Evolutionary conservation across 2,888 invertebrate species (phyloP).

Genomic region (Calephelis perditalis): DNA sequence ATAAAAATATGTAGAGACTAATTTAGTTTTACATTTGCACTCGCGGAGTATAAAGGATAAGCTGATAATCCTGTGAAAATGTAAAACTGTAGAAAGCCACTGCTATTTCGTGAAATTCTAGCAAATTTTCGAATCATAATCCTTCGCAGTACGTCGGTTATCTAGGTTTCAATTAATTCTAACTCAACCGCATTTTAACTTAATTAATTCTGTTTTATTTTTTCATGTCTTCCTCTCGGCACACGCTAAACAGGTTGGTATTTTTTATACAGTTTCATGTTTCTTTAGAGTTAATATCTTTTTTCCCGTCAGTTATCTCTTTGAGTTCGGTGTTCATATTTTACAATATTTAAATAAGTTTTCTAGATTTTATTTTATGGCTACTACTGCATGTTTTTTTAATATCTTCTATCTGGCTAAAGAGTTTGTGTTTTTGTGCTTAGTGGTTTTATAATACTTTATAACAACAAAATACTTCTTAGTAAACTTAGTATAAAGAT

Average conservation of each 20-base stretch:
- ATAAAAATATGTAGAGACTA: constrained; percentile 10
- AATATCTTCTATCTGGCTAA: too few relatives aligned
- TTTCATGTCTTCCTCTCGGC: constrained; percentile 27
- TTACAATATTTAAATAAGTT: constrained; percentile 9
- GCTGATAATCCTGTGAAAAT: constrained; percentile 11
- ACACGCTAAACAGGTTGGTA: constrained; percentile 27
- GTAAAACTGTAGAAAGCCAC: constrained; percentile 13
- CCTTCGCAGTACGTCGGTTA: background rate
- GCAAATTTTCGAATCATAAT: background rate
- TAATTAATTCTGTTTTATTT: constrained; percentile 33
- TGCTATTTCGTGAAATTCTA: background rate
- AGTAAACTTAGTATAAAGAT: too few relatives aligned
- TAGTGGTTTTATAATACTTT: too few relatives aligned
- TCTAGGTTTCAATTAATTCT: background rate
- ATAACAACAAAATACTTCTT: too few relatives aligned
- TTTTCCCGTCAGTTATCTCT: background rate
- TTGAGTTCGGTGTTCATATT: constrained; percentile 10
- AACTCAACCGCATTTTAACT: constrained; percentile 20
- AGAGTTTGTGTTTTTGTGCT: too few relatives aligned
- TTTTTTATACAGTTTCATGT: constrained; percentile 5
- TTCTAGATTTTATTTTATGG: background rate
- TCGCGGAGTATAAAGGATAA: constrained; percentile 15
- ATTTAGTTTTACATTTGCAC: constrained; percentile 13
- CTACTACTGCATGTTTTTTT: too few relatives aligned
- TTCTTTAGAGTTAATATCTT: constrained; percentile 7